Base-by-base conservation (phyloP, 2,888 invertebrate species). In the Pammene aurita region DNA sequence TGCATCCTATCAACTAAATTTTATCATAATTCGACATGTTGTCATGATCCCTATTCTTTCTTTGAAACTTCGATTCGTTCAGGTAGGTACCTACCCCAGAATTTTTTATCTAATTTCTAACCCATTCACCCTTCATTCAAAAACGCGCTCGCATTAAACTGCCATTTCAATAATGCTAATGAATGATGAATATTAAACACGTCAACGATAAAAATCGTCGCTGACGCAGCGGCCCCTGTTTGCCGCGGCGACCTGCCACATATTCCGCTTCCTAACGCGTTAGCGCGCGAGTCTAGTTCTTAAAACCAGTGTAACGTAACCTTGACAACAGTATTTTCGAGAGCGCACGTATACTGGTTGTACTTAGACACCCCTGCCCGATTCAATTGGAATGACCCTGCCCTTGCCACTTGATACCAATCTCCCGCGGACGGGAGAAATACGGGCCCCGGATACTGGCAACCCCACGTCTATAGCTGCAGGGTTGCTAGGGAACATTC, bases 181-280 rank as follows among this genome's bases (percentile, higher is more conserved):
- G 66, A 66, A 70, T 70, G 62, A 66, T 66, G 70, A 70, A 66
- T 66, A 70, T 66, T 66, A 70, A 70, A 70, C 42, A 70, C 55
- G 70, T 70, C 66, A 62, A 61, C 70, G 66, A 66, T 70, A 66
- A 71, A 71, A 67, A 67, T 71, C 69, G 60, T 60, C 65, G 69
- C 69, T 69, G 69, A 69, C 69, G 69, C 65, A 54, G 67, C 56
- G 41, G 44, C 67, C 67, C 67, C 58, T 69, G 69, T 69, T 69
- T 69, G 69, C 69, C 34, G 58, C 64, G 64, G 65, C 69, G 69
- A 65, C 60, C 60, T 54, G 63, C 68, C 52, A 52, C 34, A 16
- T 54, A 54, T 54, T 54, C 34, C 4, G 54, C 54, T 34, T 34
- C 54, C 7, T 1, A 34, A 7, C 54, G 13, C 54, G 54, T 34